Base-by-base conservation (phyloP, 2,888 invertebrate species). In the Drosophila subsilvestris region DNA sequence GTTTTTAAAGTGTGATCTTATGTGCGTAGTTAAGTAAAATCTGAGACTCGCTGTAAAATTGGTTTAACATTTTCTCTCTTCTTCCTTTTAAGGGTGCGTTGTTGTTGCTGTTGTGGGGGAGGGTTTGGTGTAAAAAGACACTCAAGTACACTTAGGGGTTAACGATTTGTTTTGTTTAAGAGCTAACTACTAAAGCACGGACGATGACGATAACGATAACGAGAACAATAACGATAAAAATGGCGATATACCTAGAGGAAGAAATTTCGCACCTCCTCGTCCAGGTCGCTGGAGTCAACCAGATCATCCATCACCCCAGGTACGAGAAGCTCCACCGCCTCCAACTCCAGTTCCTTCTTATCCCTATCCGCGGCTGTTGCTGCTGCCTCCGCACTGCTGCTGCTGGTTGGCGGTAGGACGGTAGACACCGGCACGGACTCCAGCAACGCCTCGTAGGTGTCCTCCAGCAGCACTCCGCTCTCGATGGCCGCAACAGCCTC, bases 401-500 rank as follows among this genome's bases (percentile, higher is more conserved):
- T 70, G 50, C 25, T 51, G 54, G 70, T 74, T 47, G 70, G 59
- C 22, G 68, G 74, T 54, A 67, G 43, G 20, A 66, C 47, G 14
- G 49, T 50, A 43, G 43, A 25, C 51, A 9, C 58, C 37, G 42
- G 17, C 17, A 43, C 37, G 17, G 47, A 47, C 14, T 37, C 57
- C 62, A 86, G 57, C 57, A 85, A 72, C 76, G 86, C 86, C 85
- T 89, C 89, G 74, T 88, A 88, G 59, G 85, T 80, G 70, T 90
- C 90, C 78, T 90, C 90, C 60, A 89, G 81, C 76, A 90, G 80
- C 57, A 90, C 86, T 63, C 90, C 90, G 81, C 90, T 90, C 74
- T 90, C 90, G 63, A 90, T 90, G 76, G 90, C 90, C 79, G 90
- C 89, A 84, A 91, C 91, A 88, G 91, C 91, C 88, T 90, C 90